Conservation (phyloP, 2,113 vertebrate genomes). For the Epinephelus cyanopodus region DNA sequence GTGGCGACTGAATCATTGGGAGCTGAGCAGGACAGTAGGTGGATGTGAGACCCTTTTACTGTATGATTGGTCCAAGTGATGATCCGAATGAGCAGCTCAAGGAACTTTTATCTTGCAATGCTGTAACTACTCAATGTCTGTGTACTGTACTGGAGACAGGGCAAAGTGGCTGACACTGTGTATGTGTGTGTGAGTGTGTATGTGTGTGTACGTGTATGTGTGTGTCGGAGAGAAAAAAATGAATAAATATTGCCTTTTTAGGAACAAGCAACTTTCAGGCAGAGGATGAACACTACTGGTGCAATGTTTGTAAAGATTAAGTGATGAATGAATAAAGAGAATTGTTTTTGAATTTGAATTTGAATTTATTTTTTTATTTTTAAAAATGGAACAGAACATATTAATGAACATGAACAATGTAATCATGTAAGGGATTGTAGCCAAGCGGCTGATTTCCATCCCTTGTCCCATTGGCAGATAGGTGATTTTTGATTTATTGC, state of each 20-base stretch:
- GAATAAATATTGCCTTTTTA: slow-evolving; percentile 72
- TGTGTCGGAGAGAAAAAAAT: slow-evolving; percentile 15
- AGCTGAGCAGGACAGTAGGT: slow-evolving; percentile 48
- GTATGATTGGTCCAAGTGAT: slow-evolving; percentile 24
- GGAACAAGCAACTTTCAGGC: slow-evolving; percentile 62
- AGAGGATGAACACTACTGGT: slow-evolving; percentile 61
- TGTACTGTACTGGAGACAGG: slow-evolving; percentile 65
- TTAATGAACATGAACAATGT: too few relatives aligned
- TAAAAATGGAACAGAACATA: too few relatives aligned
- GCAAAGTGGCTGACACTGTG: slow-evolving; percentile 34
- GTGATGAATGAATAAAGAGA: slow-evolving; percentile 70
- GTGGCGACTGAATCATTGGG: slow-evolving; percentile 21
- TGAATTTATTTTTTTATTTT: too few relatives aligned
- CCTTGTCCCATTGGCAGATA: too few relatives aligned
- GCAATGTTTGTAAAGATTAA: slow-evolving; percentile 74
- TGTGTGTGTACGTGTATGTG: not conserved
- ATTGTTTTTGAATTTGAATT: slow-evolving; percentile 62
- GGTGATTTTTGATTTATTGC: not conserved
- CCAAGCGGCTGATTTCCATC: too few relatives aligned
- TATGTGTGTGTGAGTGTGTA: slow-evolving; percentile 1
- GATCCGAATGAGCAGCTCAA: not conserved
- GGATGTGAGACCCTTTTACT: slow-evolving; percentile 53
- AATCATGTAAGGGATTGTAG: too few relatives aligned
- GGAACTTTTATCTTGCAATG: slow-evolving; percentile 35
- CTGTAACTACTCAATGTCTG: slow-evolving; percentile 62